Conservation (phyloP, 2,797 vertebrate species). For the Mus spretus region DNA sequence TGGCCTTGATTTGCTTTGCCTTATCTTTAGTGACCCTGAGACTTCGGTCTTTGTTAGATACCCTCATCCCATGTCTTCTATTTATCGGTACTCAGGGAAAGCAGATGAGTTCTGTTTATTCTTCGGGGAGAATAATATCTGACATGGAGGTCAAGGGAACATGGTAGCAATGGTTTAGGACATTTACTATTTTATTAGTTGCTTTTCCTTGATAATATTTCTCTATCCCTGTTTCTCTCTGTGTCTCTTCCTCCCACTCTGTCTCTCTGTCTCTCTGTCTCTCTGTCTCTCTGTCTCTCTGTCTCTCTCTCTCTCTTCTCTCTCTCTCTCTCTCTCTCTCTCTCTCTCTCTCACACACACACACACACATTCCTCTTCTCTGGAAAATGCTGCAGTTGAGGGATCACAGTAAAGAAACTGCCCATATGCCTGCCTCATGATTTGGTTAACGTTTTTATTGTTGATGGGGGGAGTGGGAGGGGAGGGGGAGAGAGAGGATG, state of each 20-base stretch:
- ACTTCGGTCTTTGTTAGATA: neutral
- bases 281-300: neutral
- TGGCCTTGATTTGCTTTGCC: neutral
- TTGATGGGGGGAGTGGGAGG: no score
- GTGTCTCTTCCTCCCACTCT: no score
- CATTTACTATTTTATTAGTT: neutral
- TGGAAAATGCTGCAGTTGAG: neutral
- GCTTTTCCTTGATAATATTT: neutral
- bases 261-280: neutral
- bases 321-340: neutral
- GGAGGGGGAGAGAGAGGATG: neutral
- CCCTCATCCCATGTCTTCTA: neutral
- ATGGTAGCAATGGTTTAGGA: neutral
- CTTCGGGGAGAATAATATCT: neutral
- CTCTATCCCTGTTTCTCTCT: neutral
- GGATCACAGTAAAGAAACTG: neutral
- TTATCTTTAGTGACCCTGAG: neutral
- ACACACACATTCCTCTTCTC: no score
- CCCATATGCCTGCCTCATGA: neutral
- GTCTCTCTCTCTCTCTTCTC: no score
- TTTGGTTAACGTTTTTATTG: neutral
- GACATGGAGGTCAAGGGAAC: neutral
- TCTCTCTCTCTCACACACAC: neutral
- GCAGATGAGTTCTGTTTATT: neutral
- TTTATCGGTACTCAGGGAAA: neutral